Conservation (phyloP, 2,888 invertebrate species). For the Tridacna crocea region DNA sequence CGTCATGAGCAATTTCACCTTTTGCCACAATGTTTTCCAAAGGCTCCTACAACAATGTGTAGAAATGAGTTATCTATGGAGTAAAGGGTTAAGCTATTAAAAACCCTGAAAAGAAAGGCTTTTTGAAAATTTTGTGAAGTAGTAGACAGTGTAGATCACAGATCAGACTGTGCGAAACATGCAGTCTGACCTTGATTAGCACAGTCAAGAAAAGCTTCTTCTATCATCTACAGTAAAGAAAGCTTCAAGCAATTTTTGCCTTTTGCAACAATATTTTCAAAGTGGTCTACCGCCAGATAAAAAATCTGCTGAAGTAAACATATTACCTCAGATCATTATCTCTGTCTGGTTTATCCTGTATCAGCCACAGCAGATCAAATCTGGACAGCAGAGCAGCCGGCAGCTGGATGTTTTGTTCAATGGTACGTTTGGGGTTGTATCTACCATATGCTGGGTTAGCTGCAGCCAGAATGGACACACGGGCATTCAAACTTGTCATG, state of each 20-base stretch:
- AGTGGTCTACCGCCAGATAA: not conserved
- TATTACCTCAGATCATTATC: slow-evolving; percentile 88
- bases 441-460: slow-evolving; percentile 99
- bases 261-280: not conserved
- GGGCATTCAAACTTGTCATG: slow-evolving; percentile 98
- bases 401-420: slow-evolving; percentile 98
- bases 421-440: slow-evolving; percentile 96
- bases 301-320: no score
- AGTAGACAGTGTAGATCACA: not conserved
- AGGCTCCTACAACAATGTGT: no score
- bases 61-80: no score
- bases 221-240: no score
- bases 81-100: no score
- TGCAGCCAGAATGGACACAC: slow-evolving; percentile 98
- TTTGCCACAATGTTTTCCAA: no score
- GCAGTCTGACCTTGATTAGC: no score
- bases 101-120: not conserved
- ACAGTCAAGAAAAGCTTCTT: no score
- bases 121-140: not conserved
- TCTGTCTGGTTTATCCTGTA: slow-evolving; percentile 90
- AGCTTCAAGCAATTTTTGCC: not conserved
- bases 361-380: slow-evolving; percentile 98
- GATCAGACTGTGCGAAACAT: no score
- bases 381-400: slow-evolving; percentile 98
- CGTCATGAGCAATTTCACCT: no score